Conservation (phyloP, 2,888 invertebrate genomes). For the Agriopis leucophaearia region DNA sequence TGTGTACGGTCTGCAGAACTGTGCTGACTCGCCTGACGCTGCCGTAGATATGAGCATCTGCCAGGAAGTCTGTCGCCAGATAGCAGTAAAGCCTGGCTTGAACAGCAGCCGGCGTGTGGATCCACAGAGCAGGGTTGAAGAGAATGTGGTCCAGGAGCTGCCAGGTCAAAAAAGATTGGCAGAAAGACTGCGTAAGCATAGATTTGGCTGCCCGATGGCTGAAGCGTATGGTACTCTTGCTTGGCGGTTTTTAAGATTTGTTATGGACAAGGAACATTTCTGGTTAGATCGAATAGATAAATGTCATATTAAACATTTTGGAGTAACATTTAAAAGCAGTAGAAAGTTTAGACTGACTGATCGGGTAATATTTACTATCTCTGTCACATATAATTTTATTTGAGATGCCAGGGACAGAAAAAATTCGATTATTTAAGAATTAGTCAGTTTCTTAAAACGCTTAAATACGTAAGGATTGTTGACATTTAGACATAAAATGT, state of each 20-base stretch:
- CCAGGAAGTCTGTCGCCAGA: conserved; percentile 99
- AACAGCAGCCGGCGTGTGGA: conserved; percentile 98
- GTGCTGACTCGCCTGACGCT: conserved; percentile 98
- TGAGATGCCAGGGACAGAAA: not conserved
- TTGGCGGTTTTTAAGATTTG: conserved; percentile 40
- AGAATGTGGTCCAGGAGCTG: conserved; percentile 99
- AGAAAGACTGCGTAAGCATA: conserved; percentile 93
- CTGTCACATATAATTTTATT: too few species aligned
- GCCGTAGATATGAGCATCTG: conserved; percentile 98
- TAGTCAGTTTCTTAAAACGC: not conserved
- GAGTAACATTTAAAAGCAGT: not conserved
- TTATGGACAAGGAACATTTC: not conserved
- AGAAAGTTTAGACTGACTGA: not conserved
- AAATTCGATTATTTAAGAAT: not conserved
- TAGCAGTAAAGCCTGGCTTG: conserved; percentile 98
- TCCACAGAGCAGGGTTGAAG: conserved; percentile 99
- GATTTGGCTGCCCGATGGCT: conserved; percentile 84
- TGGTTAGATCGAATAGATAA: not conserved
- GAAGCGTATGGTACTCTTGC: conserved; percentile 80
- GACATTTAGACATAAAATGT: not conserved
- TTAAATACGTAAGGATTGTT: not conserved
- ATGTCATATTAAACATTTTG: not conserved
- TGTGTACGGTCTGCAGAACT: conserved; percentile 98
- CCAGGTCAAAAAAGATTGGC: conserved; percentile 95
- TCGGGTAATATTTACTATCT: not conserved